Conservation (phyloP, 2,797 vertebrate species). For the Hypotaenidia philippensis region DNA sequence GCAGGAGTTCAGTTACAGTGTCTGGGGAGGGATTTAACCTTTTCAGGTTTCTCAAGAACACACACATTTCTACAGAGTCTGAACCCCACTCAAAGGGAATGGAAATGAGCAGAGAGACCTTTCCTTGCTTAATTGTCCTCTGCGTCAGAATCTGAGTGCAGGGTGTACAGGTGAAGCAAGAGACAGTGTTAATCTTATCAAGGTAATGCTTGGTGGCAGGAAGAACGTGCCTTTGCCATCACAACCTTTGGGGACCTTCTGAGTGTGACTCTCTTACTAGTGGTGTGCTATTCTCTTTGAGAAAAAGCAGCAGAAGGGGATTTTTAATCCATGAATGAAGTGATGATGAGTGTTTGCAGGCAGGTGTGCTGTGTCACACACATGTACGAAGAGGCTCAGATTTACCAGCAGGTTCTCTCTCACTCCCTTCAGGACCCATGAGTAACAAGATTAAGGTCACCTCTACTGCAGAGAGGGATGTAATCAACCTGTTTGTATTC, state of each 20-base stretch:
- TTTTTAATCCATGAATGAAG: background rate
- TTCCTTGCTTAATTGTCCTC: background rate
- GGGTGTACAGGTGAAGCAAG: background rate
- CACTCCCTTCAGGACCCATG: background rate
- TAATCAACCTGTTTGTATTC: background rate
- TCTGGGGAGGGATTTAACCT: constrained; percentile 7
- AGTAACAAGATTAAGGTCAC: background rate
- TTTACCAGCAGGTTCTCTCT: background rate
- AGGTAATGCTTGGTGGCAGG: background rate
- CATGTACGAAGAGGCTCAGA: background rate
- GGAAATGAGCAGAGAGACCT: constrained; percentile 4
- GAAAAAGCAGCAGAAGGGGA: background rate
- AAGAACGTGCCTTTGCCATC: background rate
- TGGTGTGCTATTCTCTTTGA: background rate
- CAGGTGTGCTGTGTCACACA: accelerated
- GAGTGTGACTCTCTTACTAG: background rate
- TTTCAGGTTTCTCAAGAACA: constrained; percentile 12
- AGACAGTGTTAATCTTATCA: background rate
- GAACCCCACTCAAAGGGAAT: background rate
- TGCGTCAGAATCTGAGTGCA: background rate
- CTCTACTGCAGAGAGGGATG: background rate
- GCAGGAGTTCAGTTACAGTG: background rate
- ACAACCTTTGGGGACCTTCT: background rate
- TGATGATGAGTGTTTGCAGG: background rate
- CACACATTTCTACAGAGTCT: background rate